Evolutionary conservation across 2,113 vertebrate species (phyloP), one percentile per base, ranked within the genome.

Genomic region (Amphiprion percula): DNA sequence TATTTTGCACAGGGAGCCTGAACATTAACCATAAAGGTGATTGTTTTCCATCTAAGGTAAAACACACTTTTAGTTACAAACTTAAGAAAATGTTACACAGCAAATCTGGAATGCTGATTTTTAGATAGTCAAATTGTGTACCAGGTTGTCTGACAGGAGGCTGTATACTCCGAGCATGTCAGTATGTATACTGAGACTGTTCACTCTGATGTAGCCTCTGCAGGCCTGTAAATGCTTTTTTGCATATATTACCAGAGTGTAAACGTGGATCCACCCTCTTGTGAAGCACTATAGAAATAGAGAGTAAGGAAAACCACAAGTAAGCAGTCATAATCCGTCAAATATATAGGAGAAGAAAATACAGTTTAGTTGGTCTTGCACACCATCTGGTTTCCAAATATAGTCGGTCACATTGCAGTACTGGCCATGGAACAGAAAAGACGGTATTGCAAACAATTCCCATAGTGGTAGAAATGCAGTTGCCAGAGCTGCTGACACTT

Each of bases 351-450:
- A 17, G 17, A 55, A 44, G 4, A 33, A 39, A 24, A 52, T 69
- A 10, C 10, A 82, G 33, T 79, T 60, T 12, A 37, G 21, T 33
- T 56, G 33, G n/a, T 66, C 58, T 46, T 23, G 46, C 23, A 63
- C 60, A 62, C 56, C 71, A 84, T 56, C 69, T 80, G 87, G 75
- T 65, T 44, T 86, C 85, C 75, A 89, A 86, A 86, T 82, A 84
- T 87, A 80, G 73, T 77, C 28, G 3, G 39, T 65, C 70, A 47
- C 33, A 54, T 52, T 77, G 80, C 58, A 75, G 68, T 63, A 77
- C 53, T 77, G 74, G 60, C 54, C 39, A 19, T 50, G 53, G 24
- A 74, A 78, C 60, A 85, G 37, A 72, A 87, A 73, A 60, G 53
- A 64, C 47, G 16, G 49, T 54, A 21, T 78, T 64, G 77, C 77